Evolutionary conservation across 92 coral and sea anemone species (phyloP).

Genomic region (Zoanthus sansibaricus): DNA sequence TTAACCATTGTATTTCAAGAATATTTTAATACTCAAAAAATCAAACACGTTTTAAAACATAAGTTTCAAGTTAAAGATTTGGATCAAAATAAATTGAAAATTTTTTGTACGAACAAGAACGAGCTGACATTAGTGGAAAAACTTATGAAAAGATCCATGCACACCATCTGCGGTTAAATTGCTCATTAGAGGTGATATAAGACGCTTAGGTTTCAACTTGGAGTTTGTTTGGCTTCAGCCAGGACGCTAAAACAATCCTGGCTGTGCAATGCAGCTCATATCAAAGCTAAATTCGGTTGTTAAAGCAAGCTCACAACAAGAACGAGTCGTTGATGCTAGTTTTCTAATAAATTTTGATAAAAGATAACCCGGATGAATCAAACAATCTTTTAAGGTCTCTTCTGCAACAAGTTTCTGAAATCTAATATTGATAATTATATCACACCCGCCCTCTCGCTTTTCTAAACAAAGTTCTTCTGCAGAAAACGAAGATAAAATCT

Average conservation of each 20-base stretch:
- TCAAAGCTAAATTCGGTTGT: neutral
- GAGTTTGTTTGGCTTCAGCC: conserved; percentile 1
- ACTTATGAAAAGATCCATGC: neutral
- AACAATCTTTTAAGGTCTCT: too few relatives aligned
- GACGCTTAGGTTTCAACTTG: neutral
- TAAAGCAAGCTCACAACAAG: neutral
- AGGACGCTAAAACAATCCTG: neutral
- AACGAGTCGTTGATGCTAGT: neutral
- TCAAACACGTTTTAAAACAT: neutral
- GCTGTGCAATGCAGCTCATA: neutral
- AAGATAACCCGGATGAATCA: too few relatives aligned
- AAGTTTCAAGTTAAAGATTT: neutral
- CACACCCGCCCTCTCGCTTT: too few relatives aligned
- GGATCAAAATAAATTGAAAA: neutral
- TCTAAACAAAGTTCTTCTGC: too few relatives aligned
- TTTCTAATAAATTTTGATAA: neutral
- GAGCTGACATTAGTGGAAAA: neutral
- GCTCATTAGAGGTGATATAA: neutral
- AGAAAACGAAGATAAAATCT: too few relatives aligned
- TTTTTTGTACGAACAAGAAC: neutral
- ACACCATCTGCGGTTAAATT: neutral
- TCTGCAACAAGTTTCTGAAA: too few relatives aligned
- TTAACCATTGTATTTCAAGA: neutral
- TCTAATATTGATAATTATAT: too few relatives aligned
- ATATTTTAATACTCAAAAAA: neutral